These are phyloP conservation scores for Synanthedon vespiformis DNA, from an alignment of 2,888 invertebrate species.

Conservation along the genomic window DNA sequence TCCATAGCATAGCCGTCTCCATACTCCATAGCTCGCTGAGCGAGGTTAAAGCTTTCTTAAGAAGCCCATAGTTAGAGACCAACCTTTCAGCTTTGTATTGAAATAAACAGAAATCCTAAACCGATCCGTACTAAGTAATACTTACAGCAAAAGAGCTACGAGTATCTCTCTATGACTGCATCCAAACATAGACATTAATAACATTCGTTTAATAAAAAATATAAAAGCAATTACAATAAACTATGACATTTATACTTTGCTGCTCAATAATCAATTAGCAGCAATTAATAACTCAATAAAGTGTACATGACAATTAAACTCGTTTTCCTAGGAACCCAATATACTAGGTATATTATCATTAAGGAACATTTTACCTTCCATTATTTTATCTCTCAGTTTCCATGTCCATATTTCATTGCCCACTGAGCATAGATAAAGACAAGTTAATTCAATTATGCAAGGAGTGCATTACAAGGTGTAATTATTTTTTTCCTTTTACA, in stretches of 20 bases:
- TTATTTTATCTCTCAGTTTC: not conserved
- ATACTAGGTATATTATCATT: not conserved
- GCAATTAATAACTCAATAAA: not conserved
- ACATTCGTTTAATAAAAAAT: too few relatives aligned
- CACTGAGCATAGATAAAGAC: not conserved
- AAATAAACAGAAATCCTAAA: too few relatives aligned
- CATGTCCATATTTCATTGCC: not conserved
- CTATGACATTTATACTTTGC: not conserved
- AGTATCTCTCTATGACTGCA: too few relatives aligned
- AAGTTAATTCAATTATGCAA: not conserved
- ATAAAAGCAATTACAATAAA: too few relatives aligned
- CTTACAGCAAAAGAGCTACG: too few relatives aligned
- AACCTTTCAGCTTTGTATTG: too few relatives aligned
- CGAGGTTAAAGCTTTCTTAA: too few relatives aligned
- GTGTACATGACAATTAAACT: not conserved
- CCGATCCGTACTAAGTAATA: too few relatives aligned
- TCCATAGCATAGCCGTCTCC: too few relatives aligned
- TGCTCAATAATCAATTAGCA: not conserved
- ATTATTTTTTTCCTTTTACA: conserved; percentile 35
- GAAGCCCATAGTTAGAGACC: too few relatives aligned
- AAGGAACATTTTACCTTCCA: not conserved
- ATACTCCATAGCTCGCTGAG: too few relatives aligned
- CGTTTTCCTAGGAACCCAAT: not conserved
- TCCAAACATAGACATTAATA: too few relatives aligned
- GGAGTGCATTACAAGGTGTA: not conserved